phyloP scores from a whole-genome alignment of 2,113 vertebrate genomes.

The Crotalus helleri region DNA sequence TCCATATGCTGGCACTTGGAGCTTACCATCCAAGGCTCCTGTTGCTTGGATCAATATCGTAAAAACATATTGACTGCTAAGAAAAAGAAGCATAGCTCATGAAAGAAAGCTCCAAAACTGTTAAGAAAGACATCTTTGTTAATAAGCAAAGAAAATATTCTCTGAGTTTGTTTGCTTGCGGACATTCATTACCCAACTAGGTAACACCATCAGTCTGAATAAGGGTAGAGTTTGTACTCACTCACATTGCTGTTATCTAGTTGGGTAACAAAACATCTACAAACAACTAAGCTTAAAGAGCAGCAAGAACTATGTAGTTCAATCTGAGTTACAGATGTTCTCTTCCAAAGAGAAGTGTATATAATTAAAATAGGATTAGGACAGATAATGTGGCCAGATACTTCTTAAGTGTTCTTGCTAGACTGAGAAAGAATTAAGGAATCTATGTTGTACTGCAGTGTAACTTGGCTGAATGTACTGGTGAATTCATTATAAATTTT shows the following conservation, averaged over 20 bases:
- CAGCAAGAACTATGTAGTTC: not conserved
- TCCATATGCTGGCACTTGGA: not conserved
- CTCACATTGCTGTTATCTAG: not conserved
- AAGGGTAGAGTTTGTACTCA: not conserved
- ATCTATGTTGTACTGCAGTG: not conserved
- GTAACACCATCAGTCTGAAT: not conserved
- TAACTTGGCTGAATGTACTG: not conserved
- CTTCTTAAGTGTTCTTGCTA: fast-evolving
- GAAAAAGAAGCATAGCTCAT: not conserved
- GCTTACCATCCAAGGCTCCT: not conserved
- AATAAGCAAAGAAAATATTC: not conserved
- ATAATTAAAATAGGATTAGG: not conserved
- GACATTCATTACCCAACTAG: not conserved
- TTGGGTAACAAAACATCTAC: not conserved
- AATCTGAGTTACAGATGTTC: not conserved
- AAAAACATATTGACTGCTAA: not conserved
- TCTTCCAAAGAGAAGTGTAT: not conserved
- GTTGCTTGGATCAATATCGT: not conserved
- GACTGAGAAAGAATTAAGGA: not conserved
- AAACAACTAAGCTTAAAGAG: not conserved
- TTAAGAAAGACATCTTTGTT: not conserved
- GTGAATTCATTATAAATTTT: not conserved
- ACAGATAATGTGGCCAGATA: not conserved
- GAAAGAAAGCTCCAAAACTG: not conserved
- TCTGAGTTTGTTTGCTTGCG: not conserved